Evolutionary conservation across 1,140 invertebrate genomes (phyloP), one percentile per base, ranked within the genome.

Genomic region (Phymastichus coffea): DNA sequence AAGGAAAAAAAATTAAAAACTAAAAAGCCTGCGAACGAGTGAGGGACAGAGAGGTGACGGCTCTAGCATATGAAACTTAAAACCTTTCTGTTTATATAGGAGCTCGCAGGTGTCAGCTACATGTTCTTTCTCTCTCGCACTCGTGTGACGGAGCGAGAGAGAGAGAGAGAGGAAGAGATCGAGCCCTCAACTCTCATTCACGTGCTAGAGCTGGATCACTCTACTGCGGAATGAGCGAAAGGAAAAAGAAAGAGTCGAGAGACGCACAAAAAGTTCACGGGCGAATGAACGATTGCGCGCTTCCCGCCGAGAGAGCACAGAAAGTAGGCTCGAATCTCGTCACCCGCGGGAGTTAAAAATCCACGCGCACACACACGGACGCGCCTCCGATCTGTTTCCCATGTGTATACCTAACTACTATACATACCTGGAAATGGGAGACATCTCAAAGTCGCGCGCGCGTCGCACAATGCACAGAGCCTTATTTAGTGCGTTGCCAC

Each of bases 81-180:
- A 53, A 52, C 57, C 49, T 55, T 61, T 55, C 46, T 60, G 43
- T 61, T 54, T 55, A 55, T 33, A 28, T 54, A 37, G 33, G 54
- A 49, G 44, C 51, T 48, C 37, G 37, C 51, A 61, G 58, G 58
- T 61, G 51, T 61, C 51, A 44, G 44, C 33, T 61, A 48, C 38
- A 40, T 40, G 57, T 25, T 37, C 15, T 33, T 12, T 33, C 28
- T 33, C 28, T 33, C 28, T 33, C 28, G n/a, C n/a, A n/a, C n/a
- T n/a, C n/a, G n/a, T n/a, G n/a, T n/a, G n/a, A 40, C 0, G 20
- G 1, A 38, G 0, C n/a, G 37, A 52, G 48, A 15, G 33, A 22
- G 33, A 38, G 20, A 15, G 30, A 40, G n/a, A 35, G 30, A 26
- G 46, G 28, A 4, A 33, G 26, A 44, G 40, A 20, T n/a, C n/a